Evolutionary conservation across 2,113 vertebrate genomes (phyloP), one percentile per base, ranked within the genome.

Genomic region (Promerops cafer): DNA sequence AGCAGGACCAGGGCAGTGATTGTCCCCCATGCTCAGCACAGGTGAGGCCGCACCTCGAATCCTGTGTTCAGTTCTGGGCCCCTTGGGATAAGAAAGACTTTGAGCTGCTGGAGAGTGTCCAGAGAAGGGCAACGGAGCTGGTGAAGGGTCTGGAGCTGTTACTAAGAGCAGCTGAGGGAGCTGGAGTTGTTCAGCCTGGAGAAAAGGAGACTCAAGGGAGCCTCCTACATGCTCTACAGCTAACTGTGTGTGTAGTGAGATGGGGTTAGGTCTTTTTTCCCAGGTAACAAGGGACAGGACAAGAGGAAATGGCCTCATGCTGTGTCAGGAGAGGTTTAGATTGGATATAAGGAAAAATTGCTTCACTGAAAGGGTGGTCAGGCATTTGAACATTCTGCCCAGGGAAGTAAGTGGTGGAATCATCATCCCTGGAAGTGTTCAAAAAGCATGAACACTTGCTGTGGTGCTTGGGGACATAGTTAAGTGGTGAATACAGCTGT

Each of bases 21-120:
- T 16, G 8, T 61, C 23, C 30, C 16, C 3, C 30, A 21, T 54
- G 2, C 14, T 60, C 0, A 0, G 45, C 24, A 10, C 9, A 60
- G 28, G 11, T 68, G 70, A 31, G 39, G n/a, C 9, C 4, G 1
- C 47, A 35, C 6, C 52, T 45, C 0, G 1, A 14, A 2, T 52
- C 4, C 47, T 14, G 21, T 23, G 17, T 19, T 19, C 39, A 31
- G 11, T 31, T 83, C 7, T 69, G 54, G 26, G 21, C 7, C 17
- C 6, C 10, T 39, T 9, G 21, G 9, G 10, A 14, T n/a, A 45
- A 39, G 44, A 26, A 47, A 31, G 30, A 18, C 30, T 2, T 2
- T 31, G 54, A 61, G 26, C 8, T 35, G 9, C 40, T 76, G 47
- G n/a, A 61, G 47, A 1, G 0, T 0, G 30, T 22, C n/a, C 30